These are phyloP conservation scores for Macquaria ambigua DNA, from an alignment of 2,113 vertebrate genomes.

Conservation along the genomic window DNA sequence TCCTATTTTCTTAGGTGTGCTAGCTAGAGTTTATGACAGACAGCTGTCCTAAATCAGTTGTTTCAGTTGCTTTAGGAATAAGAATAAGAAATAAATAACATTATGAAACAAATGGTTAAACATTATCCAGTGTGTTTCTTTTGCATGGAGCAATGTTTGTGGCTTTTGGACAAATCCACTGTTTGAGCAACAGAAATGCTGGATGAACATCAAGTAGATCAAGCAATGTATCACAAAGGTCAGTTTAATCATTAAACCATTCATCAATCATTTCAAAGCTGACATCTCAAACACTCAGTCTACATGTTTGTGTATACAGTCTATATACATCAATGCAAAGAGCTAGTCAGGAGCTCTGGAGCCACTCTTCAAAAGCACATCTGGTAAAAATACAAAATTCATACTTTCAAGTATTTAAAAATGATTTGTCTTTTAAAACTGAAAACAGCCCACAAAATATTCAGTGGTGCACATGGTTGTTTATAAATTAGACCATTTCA, in stretches of 20 bases:
- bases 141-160: not conserved
- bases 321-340: constrained; percentile 48
- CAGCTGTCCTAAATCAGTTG: not conserved
- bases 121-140: not conserved
- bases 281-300: constrained; percentile 34
- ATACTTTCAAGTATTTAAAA: constrained; percentile 43
- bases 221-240: constrained; percentile 48
- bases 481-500: constrained; percentile 47
- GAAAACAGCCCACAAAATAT: constrained; percentile 19
- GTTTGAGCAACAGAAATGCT: constrained; percentile 2
- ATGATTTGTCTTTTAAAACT: constrained; percentile 46
- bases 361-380: constrained; percentile 16
- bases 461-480: constrained; percentile 1
- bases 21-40: no score
- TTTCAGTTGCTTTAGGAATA: not conserved
- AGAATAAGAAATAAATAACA: not conserved
- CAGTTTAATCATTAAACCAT: constrained; percentile 78
- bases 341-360: constrained; percentile 27
- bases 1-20: not conserved
- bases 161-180: not conserved
- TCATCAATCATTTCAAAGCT: constrained; percentile 47
- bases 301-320: constrained; percentile 42
- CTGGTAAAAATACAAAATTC: constrained; percentile 14
- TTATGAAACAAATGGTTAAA: not conserved
- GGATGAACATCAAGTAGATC: constrained; percentile 19